These are phyloP conservation scores for Cebidichthys violaceus DNA, from an alignment of 2,113 vertebrate genomes.

Conservation along the genomic window DNA sequence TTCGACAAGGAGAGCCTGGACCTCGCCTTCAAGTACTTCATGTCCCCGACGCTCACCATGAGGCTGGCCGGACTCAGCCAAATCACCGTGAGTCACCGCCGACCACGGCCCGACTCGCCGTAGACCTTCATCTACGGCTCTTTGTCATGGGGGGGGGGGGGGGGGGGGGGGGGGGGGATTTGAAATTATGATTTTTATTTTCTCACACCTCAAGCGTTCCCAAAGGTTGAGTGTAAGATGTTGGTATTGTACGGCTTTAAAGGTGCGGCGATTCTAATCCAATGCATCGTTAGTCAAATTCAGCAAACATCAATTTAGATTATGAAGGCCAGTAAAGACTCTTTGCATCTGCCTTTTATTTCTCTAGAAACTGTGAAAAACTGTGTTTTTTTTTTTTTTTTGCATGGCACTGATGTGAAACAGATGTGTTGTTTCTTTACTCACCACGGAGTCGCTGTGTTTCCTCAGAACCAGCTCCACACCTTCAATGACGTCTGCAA, in stretches of 20 bases:
- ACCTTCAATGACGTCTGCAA: constrained; percentile 99
- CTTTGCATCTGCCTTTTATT: background rate
- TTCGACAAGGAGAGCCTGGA: constrained; percentile 99
- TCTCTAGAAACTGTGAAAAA: background rate
- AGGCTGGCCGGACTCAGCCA: constrained; percentile 98
- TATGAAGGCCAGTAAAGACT: background rate
- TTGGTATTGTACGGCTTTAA: too few relatives aligned
- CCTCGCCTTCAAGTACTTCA: constrained; percentile 99
- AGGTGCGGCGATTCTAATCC: too few relatives aligned
- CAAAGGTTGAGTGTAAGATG: too few relatives aligned
- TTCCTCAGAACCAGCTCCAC: constrained; percentile 95
- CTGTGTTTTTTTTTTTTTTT: too few relatives aligned
- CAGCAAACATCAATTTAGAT: background rate
- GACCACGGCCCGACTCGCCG: too few relatives aligned
- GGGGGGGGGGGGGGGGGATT: too few relatives aligned
- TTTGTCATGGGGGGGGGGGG: too few relatives aligned
- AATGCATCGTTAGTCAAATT: too few relatives aligned
- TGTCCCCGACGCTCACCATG: constrained; percentile 99
- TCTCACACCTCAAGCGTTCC: too few relatives aligned
- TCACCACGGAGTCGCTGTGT: constrained; percentile 26
- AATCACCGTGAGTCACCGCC: constrained; percentile 90
- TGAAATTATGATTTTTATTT: too few relatives aligned
- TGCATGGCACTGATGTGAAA: background rate
- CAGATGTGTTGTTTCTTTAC: background rate
- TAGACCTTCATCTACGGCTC: too few relatives aligned